These are phyloP conservation scores for Agelaius tricolor DNA, from an alignment of 2,113 vertebrate species.

Conservation along the genomic window DNA sequence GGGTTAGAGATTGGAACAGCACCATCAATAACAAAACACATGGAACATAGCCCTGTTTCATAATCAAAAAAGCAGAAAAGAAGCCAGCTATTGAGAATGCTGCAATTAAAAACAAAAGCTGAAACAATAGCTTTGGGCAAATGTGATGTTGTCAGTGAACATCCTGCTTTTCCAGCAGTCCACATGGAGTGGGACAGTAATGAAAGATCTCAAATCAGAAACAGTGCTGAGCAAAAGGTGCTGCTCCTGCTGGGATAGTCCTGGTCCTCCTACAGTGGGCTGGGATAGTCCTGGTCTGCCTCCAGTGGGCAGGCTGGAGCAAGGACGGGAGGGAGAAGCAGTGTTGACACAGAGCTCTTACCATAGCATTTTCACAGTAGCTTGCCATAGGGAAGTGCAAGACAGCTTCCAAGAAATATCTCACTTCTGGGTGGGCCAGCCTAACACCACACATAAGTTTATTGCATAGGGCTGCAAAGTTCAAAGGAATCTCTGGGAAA, in stretches of 20 bases:
- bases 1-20: neutral
- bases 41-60: neutral
- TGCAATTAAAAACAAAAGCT: constrained; percentile 40
- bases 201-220: neutral
- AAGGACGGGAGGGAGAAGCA: neutral
- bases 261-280: neutral
- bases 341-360: neutral
- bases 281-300: neutral
- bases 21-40: neutral
- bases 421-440: constrained; percentile 74
- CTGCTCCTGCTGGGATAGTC: neutral
- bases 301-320: neutral
- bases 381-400: constrained; percentile 25
- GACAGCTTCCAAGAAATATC: constrained; percentile 46
- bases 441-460: constrained; percentile 38
- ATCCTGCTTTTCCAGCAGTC: neutral
- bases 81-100: neutral
- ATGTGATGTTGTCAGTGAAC: neutral
- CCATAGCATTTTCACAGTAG: constrained; percentile 22
- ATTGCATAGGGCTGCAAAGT: constrained; percentile 59
- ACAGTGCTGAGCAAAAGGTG: neutral
- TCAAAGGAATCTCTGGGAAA: constrained; percentile 71
- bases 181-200: neutral
- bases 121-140: constrained; percentile 47
- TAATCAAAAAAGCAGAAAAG: constrained; percentile 6